Evolutionary conservation across 2,797 vertebrate species (phyloP), one percentile per base, ranked within the genome.

Genomic region (Acestrorhynchus altus): DNA sequence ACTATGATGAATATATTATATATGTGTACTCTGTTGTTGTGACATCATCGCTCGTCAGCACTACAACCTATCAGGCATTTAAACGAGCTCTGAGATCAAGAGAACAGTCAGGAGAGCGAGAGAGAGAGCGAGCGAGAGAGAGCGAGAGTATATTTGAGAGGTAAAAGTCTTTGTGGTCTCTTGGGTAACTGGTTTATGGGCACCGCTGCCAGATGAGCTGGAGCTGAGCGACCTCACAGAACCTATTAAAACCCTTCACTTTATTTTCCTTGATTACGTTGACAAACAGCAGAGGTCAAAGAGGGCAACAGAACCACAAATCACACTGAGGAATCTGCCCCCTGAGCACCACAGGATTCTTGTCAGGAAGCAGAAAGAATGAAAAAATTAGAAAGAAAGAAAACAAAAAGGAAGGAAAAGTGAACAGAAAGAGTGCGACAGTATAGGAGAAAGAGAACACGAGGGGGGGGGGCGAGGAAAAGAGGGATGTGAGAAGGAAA

Each of bases 181-280:
- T 1, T 0, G 44, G 78, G 85, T 85, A 87, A 80, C 71, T 82
- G n/a, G 71, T 88, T 89, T 84, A 85, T 82, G 59, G 80, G 76
- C 81, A 75, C 68, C 52, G 75, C n/a, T 85, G 83, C 84, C 83
- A 84, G 81, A 83, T 5, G 64, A 80, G 60, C 76, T 81, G 42
- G 76, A 57, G 61, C 82, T 82, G 80, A 81, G 65, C 56, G 74
- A 81, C 75, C 84, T 83, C 84, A 4, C 54, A 52, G 84, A 84
- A 78, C 82, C 81, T 80, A 77, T 88, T 87, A 81, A 67, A 84
- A 65, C 78, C 79, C 59, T 81, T 66, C 49, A 80, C 82, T 71
- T 10, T 85, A 72, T 89, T 88, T 83, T 88, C 86, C 84, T 86
- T 87, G 71, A 82, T 83, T 71, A 81, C 28, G 78, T 74, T 75